A percentile compares a stretch with the other conserved stretches of the same genome.
Evolutionary conservation across 2,113 vertebrate species (phyloP).

Genomic region (Syngnathoides biaculeatus): DNA sequence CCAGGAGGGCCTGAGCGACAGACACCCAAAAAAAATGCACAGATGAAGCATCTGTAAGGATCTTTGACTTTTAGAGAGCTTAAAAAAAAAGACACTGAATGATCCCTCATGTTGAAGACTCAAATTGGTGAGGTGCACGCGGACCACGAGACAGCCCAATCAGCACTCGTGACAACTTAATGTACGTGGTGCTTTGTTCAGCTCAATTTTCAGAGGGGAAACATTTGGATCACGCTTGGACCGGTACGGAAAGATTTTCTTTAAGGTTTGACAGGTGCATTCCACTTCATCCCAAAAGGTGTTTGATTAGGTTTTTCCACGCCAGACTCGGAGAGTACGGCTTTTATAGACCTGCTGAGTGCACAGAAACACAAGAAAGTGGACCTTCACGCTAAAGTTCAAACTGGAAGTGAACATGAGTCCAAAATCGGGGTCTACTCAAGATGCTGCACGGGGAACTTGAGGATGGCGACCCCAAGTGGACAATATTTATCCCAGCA

Average conservation of each 20-base stretch:
- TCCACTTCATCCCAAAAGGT: no score
- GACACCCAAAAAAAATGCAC: not conserved
- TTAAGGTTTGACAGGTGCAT: not conserved
- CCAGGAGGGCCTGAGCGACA: constrained; percentile 79
- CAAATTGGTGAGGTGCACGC: constrained; percentile 45
- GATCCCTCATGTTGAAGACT: constrained; percentile 12
- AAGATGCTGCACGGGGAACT: not conserved
- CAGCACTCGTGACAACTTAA: not conserved
- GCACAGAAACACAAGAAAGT: not conserved
- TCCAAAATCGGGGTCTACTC: not conserved
- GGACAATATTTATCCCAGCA: not conserved
- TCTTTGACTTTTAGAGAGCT: not conserved
- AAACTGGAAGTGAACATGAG: not conserved
- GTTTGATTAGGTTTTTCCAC: not conserved
- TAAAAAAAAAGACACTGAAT: constrained; percentile 8
- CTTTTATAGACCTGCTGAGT: not conserved
- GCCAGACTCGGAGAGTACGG: not conserved
- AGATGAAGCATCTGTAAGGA: not conserved
- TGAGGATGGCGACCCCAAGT: not conserved
- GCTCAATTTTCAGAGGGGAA: not conserved
- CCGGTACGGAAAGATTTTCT: no score
- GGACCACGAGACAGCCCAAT: constrained; percentile 23
- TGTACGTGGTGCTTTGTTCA: not conserved
- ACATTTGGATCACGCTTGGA: not conserved
- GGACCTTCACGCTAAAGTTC: not conserved